Conservation (phyloP, 2,113 vertebrate genomes). For the Nanorana parkeri region DNA sequence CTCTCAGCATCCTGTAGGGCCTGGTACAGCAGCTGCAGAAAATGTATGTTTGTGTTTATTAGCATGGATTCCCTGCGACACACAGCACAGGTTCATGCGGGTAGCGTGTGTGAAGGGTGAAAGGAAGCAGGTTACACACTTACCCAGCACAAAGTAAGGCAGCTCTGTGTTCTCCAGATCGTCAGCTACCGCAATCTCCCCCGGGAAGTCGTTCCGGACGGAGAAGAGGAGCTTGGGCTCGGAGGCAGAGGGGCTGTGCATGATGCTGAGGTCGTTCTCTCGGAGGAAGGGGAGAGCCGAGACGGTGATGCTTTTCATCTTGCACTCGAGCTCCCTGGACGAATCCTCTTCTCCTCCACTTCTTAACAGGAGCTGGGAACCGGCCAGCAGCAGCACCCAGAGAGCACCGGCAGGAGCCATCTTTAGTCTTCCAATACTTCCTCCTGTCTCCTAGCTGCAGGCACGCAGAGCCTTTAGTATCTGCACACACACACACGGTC, state of each 20-base stretch:
- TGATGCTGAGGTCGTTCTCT: conserved; percentile 98
- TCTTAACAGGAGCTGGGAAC: conserved; percentile 60
- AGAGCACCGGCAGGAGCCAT: conserved; percentile 73
- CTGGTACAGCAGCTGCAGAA: neutral
- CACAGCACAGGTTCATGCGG: neutral
- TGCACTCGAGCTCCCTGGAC: conserved; percentile 91
- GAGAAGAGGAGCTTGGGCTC: conserved; percentile 99
- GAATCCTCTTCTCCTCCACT: conserved; percentile 77
- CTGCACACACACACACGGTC: conserved; percentile 28
- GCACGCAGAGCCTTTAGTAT: conserved; percentile 41
- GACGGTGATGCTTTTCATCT: conserved; percentile 97
- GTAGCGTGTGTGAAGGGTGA: conserved; percentile 2
- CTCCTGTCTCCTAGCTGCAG: conserved; percentile 50
- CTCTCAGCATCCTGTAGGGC: conserved; percentile 13
- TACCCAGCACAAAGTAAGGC: conserved; percentile 93
- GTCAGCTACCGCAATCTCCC: conserved; percentile 94
- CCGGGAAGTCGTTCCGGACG: conserved; percentile 96
- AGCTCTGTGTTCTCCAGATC: conserved; percentile 98
- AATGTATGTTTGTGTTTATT: neutral
- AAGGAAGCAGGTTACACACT: conserved; percentile 66
- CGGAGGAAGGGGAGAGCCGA: conserved; percentile 95
- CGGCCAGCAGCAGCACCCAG: conserved; percentile 68
- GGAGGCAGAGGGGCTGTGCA: conserved; percentile 97
- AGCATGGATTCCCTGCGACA: conserved; percentile 9
- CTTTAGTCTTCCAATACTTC: conserved; percentile 64